Percentiles rank a stretch among this genome's conserved stretches.
Conservation (phyloP, 2,888 invertebrate species). For the Synanthedon andrenaeformis region DNA sequence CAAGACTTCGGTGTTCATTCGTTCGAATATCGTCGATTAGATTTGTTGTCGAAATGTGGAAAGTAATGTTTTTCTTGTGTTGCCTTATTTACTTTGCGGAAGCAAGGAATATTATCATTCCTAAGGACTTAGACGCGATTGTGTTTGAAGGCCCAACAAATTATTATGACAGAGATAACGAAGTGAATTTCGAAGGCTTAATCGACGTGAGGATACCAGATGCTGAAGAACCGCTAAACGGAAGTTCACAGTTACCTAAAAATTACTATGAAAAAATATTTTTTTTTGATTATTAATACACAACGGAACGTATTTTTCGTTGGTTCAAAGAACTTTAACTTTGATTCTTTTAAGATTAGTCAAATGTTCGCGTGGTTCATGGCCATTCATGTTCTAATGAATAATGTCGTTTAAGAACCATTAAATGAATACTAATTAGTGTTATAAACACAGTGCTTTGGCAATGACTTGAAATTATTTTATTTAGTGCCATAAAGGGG, state of each 20-base stretch:
- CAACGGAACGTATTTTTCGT: no score
- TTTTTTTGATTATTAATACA: no score
- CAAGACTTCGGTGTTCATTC: slow-evolving; percentile 2
- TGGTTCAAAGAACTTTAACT: no score
- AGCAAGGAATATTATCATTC: slow-evolving; percentile 23
- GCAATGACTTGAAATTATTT: no score
- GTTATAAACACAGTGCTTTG: no score
- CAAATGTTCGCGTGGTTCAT: no score
- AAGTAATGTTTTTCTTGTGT: slow-evolving; percentile 1
- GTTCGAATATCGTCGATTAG: background rate
- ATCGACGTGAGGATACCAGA: slow-evolving; percentile 12
- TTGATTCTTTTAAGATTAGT: no score
- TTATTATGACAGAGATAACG: slow-evolving; percentile 13
- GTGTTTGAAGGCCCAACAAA: slow-evolving; percentile 44
- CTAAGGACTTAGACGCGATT: slow-evolving; percentile 28
- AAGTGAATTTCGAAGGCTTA: slow-evolving; percentile 3
- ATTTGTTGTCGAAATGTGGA: slow-evolving; percentile 1
- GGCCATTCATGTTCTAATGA: no score
- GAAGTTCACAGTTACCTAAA: slow-evolving; percentile 1
- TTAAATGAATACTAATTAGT: no score
- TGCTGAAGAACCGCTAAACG: slow-evolving; percentile 17
- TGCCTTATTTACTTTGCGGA: slow-evolving; percentile 4
- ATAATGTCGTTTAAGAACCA: no score
- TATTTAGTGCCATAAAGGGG: no score
- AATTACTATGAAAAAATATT: no score